Conservation (phyloP, 2,113 vertebrate genomes). For the Thomomys bottae region DNA sequence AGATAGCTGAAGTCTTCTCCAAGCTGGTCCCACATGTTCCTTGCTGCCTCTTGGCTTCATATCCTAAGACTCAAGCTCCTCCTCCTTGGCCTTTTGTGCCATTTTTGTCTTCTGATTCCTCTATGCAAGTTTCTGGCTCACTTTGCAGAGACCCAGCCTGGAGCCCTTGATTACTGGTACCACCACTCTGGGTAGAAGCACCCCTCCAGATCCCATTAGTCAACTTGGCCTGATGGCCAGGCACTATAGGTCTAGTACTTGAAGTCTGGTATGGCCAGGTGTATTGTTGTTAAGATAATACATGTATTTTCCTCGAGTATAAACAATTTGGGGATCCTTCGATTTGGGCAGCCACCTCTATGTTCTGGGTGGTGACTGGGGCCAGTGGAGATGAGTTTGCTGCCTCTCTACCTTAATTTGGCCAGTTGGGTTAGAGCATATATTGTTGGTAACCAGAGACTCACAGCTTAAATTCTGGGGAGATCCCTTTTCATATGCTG, state of each 20-base stretch:
- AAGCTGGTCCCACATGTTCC: too few species aligned
- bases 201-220: background rate
- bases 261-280: too few species aligned
- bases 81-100: background rate
- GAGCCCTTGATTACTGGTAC: background rate
- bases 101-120: background rate
- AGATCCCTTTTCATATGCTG: background rate
- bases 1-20: background rate
- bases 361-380: background rate
- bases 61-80: background rate
- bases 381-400: background rate
- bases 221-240: background rate
- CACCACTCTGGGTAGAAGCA: background rate
- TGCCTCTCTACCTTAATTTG: background rate
- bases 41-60: background rate
- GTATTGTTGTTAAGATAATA: background rate
- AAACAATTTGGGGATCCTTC: background rate
- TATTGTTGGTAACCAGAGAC: background rate
- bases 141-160: too few species aligned
- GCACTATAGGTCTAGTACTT: background rate
- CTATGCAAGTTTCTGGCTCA: too few species aligned
- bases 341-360: background rate
- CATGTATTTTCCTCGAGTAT: background rate
- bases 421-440: background rate
- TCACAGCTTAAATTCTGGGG: background rate